These are phyloP conservation scores for Cryptotis parvus DNA, from an alignment of 2,113 vertebrate species.

Conservation along the genomic window DNA sequence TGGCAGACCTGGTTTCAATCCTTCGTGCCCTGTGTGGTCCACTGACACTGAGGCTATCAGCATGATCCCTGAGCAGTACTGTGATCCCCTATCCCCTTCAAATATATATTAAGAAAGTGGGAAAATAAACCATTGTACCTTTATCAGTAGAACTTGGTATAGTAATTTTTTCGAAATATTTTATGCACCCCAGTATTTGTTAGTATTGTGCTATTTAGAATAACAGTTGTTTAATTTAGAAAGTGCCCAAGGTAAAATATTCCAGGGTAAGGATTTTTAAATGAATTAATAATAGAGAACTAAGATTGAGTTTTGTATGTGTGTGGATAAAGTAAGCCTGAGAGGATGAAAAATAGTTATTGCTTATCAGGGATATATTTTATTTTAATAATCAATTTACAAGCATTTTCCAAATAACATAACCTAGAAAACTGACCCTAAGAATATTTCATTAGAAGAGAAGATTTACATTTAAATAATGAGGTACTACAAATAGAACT, in stretches of 20 bases:
- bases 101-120: neutral
- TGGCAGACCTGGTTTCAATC: too few species aligned
- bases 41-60: too few species aligned
- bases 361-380: neutral
- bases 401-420: neutral
- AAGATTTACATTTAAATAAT: neutral
- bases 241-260: neutral
- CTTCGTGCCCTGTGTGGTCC: too few species aligned
- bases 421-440: neutral
- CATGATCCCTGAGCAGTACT: too few species aligned
- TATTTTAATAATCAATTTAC: slow-evolving; percentile 16
- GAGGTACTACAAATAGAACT: neutral
- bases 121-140: neutral
- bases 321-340: too few species aligned
- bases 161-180: neutral
- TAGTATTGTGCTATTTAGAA: neutral
- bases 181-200: neutral
- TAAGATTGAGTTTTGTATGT: neutral
- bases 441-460: neutral
- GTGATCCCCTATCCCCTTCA: too few species aligned
- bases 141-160: neutral
- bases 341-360: neutral
- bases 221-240: neutral
- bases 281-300: neutral
- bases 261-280: neutral